Evolutionary conservation across 2,888 invertebrate species (phyloP).

Genomic region (Heliconius hortense): DNA sequence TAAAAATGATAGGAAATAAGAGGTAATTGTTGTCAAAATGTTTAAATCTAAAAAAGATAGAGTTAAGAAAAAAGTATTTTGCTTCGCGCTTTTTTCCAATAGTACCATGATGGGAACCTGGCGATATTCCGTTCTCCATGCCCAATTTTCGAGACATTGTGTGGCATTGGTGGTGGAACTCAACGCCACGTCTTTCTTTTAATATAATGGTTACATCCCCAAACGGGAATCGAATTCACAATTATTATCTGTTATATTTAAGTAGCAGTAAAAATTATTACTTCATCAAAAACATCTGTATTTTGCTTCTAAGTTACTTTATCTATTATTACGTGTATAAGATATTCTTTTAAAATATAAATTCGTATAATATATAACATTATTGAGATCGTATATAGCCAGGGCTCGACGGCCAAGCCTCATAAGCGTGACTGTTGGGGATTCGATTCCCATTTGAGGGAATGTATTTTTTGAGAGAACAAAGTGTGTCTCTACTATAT

Average conservation of each 20-base stretch:
- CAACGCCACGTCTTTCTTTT: too few relatives aligned
- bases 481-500: background rate
- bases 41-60: background rate
- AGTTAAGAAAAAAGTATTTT: background rate
- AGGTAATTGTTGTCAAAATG: background rate
- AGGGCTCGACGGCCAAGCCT: background rate
- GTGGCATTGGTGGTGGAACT: too few relatives aligned
- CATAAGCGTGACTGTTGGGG: background rate
- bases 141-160: background rate
- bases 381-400: background rate
- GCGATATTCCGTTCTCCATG: background rate
- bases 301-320: background rate
- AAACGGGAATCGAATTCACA: background rate
- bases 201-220: background rate
- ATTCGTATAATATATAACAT: too few relatives aligned
- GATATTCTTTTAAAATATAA: background rate
- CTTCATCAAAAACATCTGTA: background rate
- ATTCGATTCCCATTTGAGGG: background rate
- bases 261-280: background rate
- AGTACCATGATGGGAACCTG: background rate
- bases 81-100: too few relatives aligned
- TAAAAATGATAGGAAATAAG: background rate
- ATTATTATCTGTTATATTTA: background rate
- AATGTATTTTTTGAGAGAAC: background rate
- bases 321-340: background rate